Evolutionary conservation across 2,797 vertebrate species (phyloP).

Genomic region (Falco rusticolus): DNA sequence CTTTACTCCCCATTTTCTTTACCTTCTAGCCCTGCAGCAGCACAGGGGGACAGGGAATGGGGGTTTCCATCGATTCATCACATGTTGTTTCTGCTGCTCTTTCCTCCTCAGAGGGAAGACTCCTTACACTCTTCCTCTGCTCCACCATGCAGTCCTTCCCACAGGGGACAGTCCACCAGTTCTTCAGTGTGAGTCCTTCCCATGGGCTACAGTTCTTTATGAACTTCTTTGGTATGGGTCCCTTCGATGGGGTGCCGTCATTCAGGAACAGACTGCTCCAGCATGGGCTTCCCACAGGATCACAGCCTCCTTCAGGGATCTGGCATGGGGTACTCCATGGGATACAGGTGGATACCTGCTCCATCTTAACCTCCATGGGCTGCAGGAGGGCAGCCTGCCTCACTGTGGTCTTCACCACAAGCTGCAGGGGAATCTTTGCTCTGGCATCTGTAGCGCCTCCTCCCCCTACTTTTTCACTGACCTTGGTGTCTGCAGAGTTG

Average conservation of each 20-base stretch:
- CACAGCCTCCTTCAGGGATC: not conserved
- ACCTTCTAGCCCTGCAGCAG: not conserved
- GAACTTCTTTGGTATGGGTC: not conserved
- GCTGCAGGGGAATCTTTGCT: too few species aligned
- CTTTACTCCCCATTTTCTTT: not conserved
- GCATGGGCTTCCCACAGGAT: too few species aligned
- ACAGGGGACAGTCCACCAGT: not conserved
- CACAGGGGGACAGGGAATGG: not conserved
- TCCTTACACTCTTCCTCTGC: too few species aligned
- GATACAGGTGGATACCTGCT: not conserved
- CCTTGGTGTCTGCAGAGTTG: too few species aligned
- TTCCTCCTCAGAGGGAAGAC: not conserved
- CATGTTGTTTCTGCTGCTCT: not conserved
- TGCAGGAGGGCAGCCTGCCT: too few species aligned
- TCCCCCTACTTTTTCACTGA: too few species aligned
- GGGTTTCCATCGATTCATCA: too few species aligned
- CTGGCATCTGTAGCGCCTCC: too few species aligned
- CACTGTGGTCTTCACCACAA: too few species aligned
- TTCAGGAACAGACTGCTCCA: not conserved
- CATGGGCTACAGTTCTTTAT: not conserved
- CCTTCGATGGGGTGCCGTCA: not conserved
- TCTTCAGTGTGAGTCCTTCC: not conserved
- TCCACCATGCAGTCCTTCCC: not conserved
- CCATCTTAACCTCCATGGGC: not conserved
- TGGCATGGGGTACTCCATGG: accelerated